A percentile compares a stretch with the other conserved stretches of the same genome.
These are phyloP conservation scores for Danionella dracula DNA, from an alignment of 2,797 vertebrate species.

Conservation along the genomic window DNA sequence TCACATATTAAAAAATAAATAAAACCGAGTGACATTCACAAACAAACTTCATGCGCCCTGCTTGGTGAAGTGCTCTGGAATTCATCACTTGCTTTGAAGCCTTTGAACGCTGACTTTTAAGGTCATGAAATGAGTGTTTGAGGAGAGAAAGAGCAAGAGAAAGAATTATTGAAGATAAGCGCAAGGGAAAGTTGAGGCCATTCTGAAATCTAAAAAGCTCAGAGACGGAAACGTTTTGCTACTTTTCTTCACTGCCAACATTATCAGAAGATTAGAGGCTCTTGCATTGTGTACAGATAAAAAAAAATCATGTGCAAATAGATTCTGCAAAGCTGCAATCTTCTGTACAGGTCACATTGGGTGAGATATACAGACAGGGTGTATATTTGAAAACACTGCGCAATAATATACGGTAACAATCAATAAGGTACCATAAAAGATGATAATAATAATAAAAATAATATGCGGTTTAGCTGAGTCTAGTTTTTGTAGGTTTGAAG, in stretches of 20 bases:
- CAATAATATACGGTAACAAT: conserved; percentile 22
- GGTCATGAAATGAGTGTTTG: conserved; percentile 40
- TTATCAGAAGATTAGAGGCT: too few relatives aligned
- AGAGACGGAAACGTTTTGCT: background rate
- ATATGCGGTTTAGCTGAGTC: conserved; percentile 18
- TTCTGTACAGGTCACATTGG: conserved; percentile 14
- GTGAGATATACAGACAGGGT: conserved; percentile 17
- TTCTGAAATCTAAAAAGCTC: background rate
- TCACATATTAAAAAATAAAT: background rate
- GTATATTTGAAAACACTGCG: background rate
- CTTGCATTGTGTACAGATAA: background rate
- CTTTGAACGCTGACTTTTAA: conserved; percentile 43
- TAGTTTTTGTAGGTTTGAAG: conserved; percentile 12
- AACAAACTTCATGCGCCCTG: conserved; percentile 30
- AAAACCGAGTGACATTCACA: conserved; percentile 32
- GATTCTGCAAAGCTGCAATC: conserved; percentile 5
- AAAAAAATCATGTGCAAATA: background rate
- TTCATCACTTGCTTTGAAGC: conserved; percentile 45
- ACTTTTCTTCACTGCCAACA: background rate
- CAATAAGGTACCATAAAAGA: conserved; percentile 24
- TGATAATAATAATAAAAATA: conserved; percentile 9
- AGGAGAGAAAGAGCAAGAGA: conserved; percentile 44
- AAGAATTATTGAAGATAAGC: conserved; percentile 34
- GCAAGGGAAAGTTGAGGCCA: background rate
- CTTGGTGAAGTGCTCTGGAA: conserved; percentile 52